These are phyloP conservation scores for Bryconaethiops microstoma DNA, from an alignment of 2,797 vertebrate genomes.

Conservation along the genomic window DNA sequence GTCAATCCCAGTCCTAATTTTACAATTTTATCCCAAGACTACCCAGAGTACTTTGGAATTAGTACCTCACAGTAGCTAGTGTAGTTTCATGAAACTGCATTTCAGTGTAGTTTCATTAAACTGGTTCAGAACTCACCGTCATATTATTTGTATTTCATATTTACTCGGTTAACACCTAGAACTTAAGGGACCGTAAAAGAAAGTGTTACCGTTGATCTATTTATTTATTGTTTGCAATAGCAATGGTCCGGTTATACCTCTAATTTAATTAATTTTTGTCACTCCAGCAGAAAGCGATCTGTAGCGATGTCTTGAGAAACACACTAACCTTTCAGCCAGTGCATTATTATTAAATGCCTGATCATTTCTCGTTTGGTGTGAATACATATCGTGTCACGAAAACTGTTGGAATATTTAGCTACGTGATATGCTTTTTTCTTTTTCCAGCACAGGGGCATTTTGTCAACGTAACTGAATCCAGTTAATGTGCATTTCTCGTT, in stretches of 20 bases:
- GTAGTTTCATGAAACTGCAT: too few relatives aligned
- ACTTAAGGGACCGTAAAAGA: too few relatives aligned
- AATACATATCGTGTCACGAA: constrained; percentile 46
- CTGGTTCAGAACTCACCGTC: too few relatives aligned
- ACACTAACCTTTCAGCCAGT: background rate
- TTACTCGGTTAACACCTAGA: too few relatives aligned
- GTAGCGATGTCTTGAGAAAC: constrained; percentile 2
- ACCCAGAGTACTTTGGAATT: too few relatives aligned
- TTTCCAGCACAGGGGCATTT: constrained; percentile 46
- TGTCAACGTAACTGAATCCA: constrained; percentile 61
- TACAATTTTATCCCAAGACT: too few relatives aligned
- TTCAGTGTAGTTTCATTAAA: too few relatives aligned
- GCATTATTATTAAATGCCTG: background rate
- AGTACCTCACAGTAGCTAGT: too few relatives aligned
- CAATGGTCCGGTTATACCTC: too few relatives aligned
- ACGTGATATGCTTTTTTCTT: constrained; percentile 28
- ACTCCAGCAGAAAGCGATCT: background rate
- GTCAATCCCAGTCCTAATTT: too few relatives aligned
- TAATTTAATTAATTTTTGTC: background rate
- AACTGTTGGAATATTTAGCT: constrained; percentile 49
- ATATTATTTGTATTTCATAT: too few relatives aligned
- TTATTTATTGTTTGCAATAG: too few relatives aligned
- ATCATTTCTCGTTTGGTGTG: constrained; percentile 28
- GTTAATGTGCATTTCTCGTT: constrained; percentile 44
- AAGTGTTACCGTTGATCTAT: background rate